Base-by-base conservation (phyloP, 2,797 vertebrate genomes). In the Phataginus tricuspis region DNA sequence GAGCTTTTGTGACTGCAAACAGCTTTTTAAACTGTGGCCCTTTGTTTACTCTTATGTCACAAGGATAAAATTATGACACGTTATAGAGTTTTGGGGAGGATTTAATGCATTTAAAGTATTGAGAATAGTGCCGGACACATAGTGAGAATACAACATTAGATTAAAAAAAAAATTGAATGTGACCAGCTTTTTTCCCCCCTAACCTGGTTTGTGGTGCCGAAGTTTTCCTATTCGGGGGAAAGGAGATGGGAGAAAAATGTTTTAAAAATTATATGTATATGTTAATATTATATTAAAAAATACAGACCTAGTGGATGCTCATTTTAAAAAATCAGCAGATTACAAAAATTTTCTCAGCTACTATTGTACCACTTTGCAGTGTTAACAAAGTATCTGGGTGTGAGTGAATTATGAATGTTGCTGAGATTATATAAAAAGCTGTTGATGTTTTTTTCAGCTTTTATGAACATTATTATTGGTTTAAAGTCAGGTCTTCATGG, bases 401-500 rank as follows among this genome's bases (percentile, higher is more conserved):
- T 86, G 53, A 88, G 23, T 80, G 49, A 91, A 84, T 96, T 84
- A 59, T 37, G 29, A 82, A 64, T 88, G 63, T 59, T 71, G 16
- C 59, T 89, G 57, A 78, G 86, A 87, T 59, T 87, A 29, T 86
- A 45, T 74, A 83, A 88, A 93, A 86, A 96, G 27, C 4, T 49
- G 23, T 80, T 63, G 63, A 53, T 87, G 49, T 15, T 78, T 72
- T 92, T 82, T 95, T 89, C 11, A 93, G 25, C 12, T 91, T 74
- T 87, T 64, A 64, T 94, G 72, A 95, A 71, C 12, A 85, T 90
- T 93, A 78, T 89, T 96, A 59, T 21, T 91, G 23, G 64, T 72
- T 91, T 96, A 53, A 91, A 92, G n/a, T 53, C 63, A 95, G n/a
- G 39, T 95, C 27, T 94, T 75, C 45, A 14, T 91, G 72, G 39